Conservation (phyloP, 2,888 invertebrate genomes). For the Melanargia galathea region DNA sequence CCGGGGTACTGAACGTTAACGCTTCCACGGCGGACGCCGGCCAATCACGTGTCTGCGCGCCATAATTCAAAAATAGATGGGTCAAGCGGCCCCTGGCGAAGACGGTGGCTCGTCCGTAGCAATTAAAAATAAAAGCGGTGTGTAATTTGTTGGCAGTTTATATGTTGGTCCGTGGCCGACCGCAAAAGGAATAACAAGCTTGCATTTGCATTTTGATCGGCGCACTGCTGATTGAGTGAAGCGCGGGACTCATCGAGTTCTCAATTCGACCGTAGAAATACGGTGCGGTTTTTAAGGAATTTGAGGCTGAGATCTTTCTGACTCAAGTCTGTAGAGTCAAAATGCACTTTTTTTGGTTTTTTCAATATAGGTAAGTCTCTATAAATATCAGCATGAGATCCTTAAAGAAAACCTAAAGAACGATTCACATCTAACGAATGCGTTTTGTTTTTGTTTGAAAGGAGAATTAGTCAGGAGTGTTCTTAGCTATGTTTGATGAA, state of each 20-base stretch:
- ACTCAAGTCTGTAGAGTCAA: no score
- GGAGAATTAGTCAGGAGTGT: no score
- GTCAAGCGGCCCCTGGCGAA: constrained; percentile 65
- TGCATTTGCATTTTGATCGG: constrained; percentile 74
- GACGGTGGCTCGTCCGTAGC: constrained; percentile 75
- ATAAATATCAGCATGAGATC: no score
- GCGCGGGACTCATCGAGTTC: constrained; percentile 33
- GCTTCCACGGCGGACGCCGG: constrained; percentile 54
- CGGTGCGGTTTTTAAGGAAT: no score
- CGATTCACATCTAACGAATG: no score
- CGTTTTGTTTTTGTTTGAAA: no score
- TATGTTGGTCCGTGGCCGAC: constrained; percentile 52
- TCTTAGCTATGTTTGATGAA: no score
- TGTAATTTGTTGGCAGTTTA: constrained; percentile 78
- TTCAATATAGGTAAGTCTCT: no score
- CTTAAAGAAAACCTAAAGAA: no score
- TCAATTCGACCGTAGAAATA: neutral
- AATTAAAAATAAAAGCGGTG: constrained; percentile 79
- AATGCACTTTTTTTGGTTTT: no score
- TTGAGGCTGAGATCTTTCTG: no score
- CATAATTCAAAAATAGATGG: constrained; percentile 78
- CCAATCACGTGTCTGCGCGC: constrained; percentile 76
- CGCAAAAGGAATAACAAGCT: constrained; percentile 64
- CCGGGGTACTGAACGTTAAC: constrained; percentile 51
- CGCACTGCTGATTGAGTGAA: constrained; percentile 73